phyloP scores from a whole-genome alignment of 2,113 vertebrate genomes.

The Alces alces region DNA sequence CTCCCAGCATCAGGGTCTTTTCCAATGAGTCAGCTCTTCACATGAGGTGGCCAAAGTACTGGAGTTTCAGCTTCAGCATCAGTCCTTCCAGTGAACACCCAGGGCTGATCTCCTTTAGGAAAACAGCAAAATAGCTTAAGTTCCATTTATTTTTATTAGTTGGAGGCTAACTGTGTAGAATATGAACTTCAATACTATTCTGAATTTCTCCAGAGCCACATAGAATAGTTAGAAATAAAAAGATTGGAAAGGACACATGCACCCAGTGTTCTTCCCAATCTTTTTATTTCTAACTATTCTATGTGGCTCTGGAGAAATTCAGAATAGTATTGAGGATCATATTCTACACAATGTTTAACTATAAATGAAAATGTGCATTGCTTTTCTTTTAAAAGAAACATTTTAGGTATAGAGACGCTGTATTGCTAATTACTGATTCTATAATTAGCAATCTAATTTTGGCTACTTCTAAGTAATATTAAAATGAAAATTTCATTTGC shows the following conservation, averaged over 20 bases:
- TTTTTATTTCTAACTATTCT: background rate
- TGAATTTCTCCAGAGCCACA: constrained; percentile 35
- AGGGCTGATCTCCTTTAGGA: no score
- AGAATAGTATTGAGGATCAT: background rate
- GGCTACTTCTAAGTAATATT: constrained; percentile 43
- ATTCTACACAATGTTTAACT: background rate
- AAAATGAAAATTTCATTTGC: constrained; percentile 59
- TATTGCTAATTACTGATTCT: constrained; percentile 42
- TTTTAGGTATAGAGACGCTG: background rate
- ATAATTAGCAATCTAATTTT: constrained; percentile 62
- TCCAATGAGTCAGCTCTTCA: no score
- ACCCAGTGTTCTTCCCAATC: background rate
- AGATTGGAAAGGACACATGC: background rate
- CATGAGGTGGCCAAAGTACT: no score
- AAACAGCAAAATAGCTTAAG: no score
- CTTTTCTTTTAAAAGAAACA: background rate
- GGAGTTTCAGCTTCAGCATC: no score
- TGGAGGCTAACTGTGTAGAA: background rate
- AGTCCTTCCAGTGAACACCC: no score
- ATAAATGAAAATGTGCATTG: background rate
- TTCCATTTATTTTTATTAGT: no score
- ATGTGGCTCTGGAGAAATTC: constrained; percentile 35
- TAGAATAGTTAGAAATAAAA: background rate
- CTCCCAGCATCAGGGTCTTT: no score
- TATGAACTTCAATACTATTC: background rate